These are phyloP conservation scores for Oreotrochilus melanogaster DNA, from an alignment of 2,113 vertebrate species.

Conservation along the genomic window DNA sequence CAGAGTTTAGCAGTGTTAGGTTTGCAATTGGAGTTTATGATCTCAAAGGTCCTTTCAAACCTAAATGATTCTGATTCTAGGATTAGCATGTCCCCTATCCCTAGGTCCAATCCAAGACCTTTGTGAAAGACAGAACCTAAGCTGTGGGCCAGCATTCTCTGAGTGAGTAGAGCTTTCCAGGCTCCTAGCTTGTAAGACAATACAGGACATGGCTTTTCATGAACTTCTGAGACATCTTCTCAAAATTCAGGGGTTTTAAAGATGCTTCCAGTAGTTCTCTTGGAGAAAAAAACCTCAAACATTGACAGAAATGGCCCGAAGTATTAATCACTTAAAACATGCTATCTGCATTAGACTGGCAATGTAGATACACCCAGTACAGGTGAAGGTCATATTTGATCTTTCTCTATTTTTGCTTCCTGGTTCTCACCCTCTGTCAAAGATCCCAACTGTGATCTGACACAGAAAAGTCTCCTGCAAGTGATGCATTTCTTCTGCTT, in stretches of 20 bases:
- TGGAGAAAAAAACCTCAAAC: accelerated
- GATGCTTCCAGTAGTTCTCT: neutral
- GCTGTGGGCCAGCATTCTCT: neutral
- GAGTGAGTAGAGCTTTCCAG: neutral
- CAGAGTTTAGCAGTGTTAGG: no score
- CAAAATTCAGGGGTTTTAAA: neutral
- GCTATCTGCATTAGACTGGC: neutral
- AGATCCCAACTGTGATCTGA: neutral
- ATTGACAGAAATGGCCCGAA: neutral
- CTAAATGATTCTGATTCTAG: no score
- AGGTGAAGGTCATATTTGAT: neutral
- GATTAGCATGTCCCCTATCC: neutral
- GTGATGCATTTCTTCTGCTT: neutral
- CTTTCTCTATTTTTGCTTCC: neutral
- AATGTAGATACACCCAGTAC: neutral
- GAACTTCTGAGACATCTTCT: neutral
- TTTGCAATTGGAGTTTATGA: no score
- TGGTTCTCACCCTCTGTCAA: neutral
- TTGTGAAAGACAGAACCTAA: neutral
- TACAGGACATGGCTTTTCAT: neutral
- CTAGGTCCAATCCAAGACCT: neutral
- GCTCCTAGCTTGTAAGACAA: neutral
- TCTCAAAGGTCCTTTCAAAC: no score
- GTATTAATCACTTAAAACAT: neutral
- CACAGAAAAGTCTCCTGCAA: neutral